Percentiles rank a stretch among this genome's conserved stretches.
phyloP scores from a whole-genome alignment of 2,113 vertebrate genomes.

The Nesoenas mayeri region DNA sequence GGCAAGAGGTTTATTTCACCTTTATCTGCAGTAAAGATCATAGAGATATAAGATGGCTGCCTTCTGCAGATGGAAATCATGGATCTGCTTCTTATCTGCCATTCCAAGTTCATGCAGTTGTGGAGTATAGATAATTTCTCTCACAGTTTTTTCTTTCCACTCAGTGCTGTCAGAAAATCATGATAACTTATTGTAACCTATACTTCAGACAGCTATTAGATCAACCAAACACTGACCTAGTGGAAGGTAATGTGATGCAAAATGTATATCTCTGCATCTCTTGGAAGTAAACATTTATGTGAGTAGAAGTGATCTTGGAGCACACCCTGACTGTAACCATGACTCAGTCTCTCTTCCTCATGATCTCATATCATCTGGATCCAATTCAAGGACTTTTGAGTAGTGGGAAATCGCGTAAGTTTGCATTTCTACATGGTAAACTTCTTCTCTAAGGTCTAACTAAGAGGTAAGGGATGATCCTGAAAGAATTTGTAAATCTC shows the following conservation, averaged over 20 bases:
- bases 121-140: constrained; percentile 18
- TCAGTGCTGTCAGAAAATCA: constrained; percentile 15
- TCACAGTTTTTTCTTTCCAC: constrained; percentile 2
- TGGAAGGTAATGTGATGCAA: background rate
- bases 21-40: constrained; percentile 6
- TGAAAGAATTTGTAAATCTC: background rate
- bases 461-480: background rate
- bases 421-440: background rate
- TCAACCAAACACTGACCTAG: constrained; percentile 11
- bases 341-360: background rate
- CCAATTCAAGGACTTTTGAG: background rate
- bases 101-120: constrained; percentile 6
- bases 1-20: background rate
- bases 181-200: constrained; percentile 36
- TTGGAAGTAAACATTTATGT: constrained; percentile 27
- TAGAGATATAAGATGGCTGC: background rate
- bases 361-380: background rate
- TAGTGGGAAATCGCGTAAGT: background rate
- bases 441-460: background rate
- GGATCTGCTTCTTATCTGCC: constrained; percentile 13
- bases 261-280: background rate
- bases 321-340: background rate
- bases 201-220: constrained; percentile 12
- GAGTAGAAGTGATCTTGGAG: background rate
- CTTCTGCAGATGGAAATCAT: constrained; percentile 24